Evolutionary conservation across 2,113 vertebrate species (phyloP).

Genomic region (Eulemur macaco): DNA sequence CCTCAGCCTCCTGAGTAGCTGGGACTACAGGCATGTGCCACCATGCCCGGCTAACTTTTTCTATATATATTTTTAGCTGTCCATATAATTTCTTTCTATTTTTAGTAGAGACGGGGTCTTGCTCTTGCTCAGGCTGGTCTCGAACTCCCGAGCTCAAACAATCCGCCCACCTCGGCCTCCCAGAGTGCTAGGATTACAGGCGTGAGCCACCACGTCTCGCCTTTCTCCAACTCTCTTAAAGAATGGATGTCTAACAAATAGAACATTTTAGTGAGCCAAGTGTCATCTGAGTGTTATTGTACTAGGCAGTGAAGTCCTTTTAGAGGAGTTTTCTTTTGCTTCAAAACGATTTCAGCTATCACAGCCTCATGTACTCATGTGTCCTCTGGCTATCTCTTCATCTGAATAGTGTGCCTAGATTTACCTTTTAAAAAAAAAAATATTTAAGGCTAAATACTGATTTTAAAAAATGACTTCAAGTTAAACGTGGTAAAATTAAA

Average conservation of each 20-base stretch:
- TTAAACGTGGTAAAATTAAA: background rate
- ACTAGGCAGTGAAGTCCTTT: background rate
- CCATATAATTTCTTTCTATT: no score
- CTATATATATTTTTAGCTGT: no score
- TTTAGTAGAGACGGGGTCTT: no score
- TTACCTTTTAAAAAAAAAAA: background rate
- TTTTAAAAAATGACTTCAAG: background rate
- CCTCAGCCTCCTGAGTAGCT: no score
- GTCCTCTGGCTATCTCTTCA: background rate
- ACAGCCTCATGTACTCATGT: background rate
- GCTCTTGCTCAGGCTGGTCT: no score
- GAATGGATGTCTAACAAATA: background rate
- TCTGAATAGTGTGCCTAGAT: background rate
- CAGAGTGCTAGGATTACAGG: no score
- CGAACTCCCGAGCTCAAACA: no score
- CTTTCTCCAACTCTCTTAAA: background rate
- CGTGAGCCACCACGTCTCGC: no score
- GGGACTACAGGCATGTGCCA: no score
- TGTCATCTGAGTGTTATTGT: background rate
- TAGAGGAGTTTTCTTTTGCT: background rate
- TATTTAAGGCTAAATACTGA: background rate
- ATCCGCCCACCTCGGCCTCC: no score
- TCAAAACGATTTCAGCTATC: background rate
- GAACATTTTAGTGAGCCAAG: background rate
- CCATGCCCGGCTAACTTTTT: no score